phyloP scores from a whole-genome alignment of 2,888 invertebrate species.

The Drosophila neutralis region DNA sequence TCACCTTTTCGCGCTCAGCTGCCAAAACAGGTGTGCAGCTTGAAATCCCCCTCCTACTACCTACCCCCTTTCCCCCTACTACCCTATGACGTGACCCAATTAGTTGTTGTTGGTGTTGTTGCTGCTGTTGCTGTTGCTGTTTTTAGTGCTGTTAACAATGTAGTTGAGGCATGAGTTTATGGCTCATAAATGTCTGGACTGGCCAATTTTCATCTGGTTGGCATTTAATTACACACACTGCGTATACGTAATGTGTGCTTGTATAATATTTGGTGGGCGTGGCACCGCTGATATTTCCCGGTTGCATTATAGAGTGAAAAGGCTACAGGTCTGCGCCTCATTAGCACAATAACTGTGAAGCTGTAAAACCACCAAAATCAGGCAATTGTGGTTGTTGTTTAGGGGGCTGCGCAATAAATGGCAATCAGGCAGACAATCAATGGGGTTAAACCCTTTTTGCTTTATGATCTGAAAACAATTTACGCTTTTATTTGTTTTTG shows the following conservation, averaged over 20 bases:
- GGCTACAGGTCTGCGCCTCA: constrained; percentile 40
- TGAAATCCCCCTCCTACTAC: background rate
- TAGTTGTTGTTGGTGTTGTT: constrained; percentile 56
- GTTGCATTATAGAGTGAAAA: constrained; percentile 14
- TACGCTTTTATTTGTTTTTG: constrained; percentile 79
- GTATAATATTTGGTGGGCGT: constrained; percentile 44
- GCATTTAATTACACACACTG: constrained; percentile 57
- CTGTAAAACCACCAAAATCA: constrained; percentile 69
- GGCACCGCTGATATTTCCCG: constrained; percentile 12
- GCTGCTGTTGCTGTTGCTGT: constrained; percentile 21
- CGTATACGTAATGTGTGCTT: constrained; percentile 66
- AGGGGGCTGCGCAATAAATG: constrained; percentile 62
- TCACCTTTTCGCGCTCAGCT: constrained; percentile 58
- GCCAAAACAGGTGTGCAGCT: constrained; percentile 69
- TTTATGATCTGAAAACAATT: constrained; percentile 80
- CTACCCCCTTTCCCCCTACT: background rate
- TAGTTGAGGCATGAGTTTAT: constrained; percentile 65
- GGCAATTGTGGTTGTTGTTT: constrained; percentile 16
- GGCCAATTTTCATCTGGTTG: constrained; percentile 58
- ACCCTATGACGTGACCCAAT: constrained; percentile 66
- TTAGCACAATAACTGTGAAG: constrained; percentile 77
- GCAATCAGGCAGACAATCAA: constrained; percentile 75
- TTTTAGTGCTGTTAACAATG: constrained; percentile 61
- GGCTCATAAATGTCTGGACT: constrained; percentile 72
- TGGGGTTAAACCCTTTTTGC: constrained; percentile 70